Conservation (phyloP, 2,113 vertebrate species). For the Solea solea region DNA sequence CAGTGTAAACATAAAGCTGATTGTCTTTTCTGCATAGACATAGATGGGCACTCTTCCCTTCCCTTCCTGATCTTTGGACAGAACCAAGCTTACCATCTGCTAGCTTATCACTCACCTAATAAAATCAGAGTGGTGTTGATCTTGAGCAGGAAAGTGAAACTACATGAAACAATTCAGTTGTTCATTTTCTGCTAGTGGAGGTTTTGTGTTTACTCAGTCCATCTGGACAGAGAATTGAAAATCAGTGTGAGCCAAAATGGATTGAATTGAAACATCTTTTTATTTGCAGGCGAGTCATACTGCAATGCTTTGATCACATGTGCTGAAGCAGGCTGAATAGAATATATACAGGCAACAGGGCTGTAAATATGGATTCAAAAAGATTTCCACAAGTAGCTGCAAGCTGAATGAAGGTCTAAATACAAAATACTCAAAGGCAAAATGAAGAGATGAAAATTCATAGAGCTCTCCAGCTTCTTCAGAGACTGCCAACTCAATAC, state of each 20-base stretch:
- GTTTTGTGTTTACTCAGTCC: neutral
- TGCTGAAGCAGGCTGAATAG: constrained; percentile 16
- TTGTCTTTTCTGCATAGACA: too few species aligned
- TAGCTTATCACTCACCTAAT: too few species aligned
- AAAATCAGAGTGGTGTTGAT: too few species aligned
- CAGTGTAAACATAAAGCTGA: too few species aligned
- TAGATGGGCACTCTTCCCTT: neutral
- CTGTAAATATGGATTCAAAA: constrained; percentile 35
- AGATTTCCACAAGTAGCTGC: constrained; percentile 16
- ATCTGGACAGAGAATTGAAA: neutral
- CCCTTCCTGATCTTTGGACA: neutral
- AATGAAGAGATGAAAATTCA: constrained; percentile 47
- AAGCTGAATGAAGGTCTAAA: constrained; percentile 35
- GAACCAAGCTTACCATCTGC: neutral
- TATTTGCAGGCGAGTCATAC: constrained; percentile 8
- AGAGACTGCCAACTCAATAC: constrained; percentile 72
- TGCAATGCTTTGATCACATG: constrained; percentile 4
- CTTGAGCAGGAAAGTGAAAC: neutral
- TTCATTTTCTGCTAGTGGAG: neutral
- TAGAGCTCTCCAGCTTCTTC: constrained; percentile 58
- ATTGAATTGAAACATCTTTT: constrained; percentile 16
- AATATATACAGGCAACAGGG: constrained; percentile 5
- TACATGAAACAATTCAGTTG: neutral
- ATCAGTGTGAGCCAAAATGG: neutral
- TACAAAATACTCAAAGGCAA: constrained; percentile 26